A percentile compares a stretch with the other conserved stretches of the same genome.
These are phyloP conservation scores for Corynorhinus townsendii DNA, from an alignment of 2,113 vertebrate species.

Conservation along the genomic window DNA sequence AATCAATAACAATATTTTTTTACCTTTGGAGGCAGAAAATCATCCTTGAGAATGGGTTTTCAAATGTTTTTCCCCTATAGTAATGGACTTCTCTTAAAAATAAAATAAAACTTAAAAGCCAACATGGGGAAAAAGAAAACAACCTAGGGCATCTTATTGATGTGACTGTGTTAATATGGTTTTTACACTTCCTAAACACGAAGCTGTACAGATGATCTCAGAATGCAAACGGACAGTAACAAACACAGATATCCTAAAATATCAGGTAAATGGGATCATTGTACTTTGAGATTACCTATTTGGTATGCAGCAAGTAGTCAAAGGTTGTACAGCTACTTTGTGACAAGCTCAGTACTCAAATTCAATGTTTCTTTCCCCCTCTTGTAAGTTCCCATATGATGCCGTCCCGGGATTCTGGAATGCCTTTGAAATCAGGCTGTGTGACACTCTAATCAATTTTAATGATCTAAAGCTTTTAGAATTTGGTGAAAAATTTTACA, in stretches of 20 bases:
- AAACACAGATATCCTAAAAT: not conserved
- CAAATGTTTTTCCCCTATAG: not conserved
- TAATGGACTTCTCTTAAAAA: not conserved
- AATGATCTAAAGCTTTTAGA: conserved; percentile 48
- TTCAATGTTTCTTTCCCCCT: not conserved
- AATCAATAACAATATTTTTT: not conserved
- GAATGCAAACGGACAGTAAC: not conserved
- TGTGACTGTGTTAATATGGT: not conserved
- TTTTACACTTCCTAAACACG: not conserved
- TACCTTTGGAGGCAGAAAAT: not conserved
- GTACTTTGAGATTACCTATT: not conserved
- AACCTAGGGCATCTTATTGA: not conserved
- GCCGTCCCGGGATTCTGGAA: conserved; percentile 12
- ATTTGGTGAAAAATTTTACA: not conserved
- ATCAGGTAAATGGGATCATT: not conserved
- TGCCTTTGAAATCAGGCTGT: conserved; percentile 54
- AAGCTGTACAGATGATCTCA: not conserved
- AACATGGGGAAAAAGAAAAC: not conserved
- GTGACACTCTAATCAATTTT: conserved; percentile 51
- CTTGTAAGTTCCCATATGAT: not conserved
- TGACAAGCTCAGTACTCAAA: not conserved
- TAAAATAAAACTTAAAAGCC: not conserved
- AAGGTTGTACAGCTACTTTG: not conserved
- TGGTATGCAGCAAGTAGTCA: not conserved
- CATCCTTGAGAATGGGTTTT: not conserved